Evolutionary conservation across 2,888 invertebrate genomes (phyloP).

Genomic region (Archips crataeganus): DNA sequence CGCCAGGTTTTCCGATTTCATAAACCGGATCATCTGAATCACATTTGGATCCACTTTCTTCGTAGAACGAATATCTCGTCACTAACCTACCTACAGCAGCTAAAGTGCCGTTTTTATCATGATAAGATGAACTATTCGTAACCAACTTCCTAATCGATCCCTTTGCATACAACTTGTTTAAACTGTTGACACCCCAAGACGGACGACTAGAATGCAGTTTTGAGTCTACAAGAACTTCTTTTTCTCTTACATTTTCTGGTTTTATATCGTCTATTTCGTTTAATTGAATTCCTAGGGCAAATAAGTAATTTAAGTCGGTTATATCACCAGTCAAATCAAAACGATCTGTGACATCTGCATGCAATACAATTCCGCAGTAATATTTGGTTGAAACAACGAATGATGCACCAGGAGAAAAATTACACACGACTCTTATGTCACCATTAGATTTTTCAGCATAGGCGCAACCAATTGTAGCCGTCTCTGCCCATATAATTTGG

Average conservation of each 20-base stretch:
- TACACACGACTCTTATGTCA: constrained; percentile 72
- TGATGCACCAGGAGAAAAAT: constrained; percentile 76
- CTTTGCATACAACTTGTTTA: constrained; percentile 60
- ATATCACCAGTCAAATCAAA: constrained; percentile 46
- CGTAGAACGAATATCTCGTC: constrained; percentile 66
- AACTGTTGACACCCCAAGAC: constrained; percentile 58
- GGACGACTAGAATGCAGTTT: neutral
- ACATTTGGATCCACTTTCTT: constrained; percentile 62
- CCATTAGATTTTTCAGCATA: constrained; percentile 61
- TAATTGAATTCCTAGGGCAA: constrained; percentile 55
- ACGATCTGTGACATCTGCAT: constrained; percentile 51
- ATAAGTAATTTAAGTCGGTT: constrained; percentile 52
- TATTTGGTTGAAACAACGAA: constrained; percentile 63
- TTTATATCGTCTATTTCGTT: constrained; percentile 30
- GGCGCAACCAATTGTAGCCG: constrained; percentile 76
- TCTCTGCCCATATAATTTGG: constrained; percentile 75
- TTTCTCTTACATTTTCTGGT: neutral
- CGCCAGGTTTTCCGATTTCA: constrained; percentile 63
- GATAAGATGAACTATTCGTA: constrained; percentile 21
- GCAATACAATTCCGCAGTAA: constrained; percentile 69
- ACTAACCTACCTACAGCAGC: constrained; percentile 66
- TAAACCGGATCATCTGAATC: constrained; percentile 69
- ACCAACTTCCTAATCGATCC: constrained; percentile 56
- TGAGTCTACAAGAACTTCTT: constrained; percentile 2
- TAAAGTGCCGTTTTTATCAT: constrained; percentile 61